Conservation (phyloP, 2,113 vertebrate species). For the Lanius ludovicianus region DNA sequence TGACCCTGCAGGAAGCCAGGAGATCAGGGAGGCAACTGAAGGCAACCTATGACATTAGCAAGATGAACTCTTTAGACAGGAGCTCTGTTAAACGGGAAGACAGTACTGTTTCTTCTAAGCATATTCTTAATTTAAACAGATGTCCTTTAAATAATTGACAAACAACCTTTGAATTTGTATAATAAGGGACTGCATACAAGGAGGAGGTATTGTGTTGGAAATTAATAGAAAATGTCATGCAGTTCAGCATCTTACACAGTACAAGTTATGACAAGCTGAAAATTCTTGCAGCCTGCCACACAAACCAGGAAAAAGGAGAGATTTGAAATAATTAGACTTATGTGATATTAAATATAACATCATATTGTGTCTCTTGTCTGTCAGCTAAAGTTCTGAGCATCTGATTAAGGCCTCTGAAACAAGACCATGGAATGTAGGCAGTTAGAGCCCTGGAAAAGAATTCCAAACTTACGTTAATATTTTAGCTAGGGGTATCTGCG, state of each 20-base stretch:
- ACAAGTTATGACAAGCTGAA: background rate
- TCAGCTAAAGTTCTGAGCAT: background rate
- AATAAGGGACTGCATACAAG: background rate
- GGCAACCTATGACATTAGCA: background rate
- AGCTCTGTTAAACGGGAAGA: background rate
- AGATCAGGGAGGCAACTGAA: background rate
- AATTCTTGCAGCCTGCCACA: background rate
- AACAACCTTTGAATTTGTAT: background rate
- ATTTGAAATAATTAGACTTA: background rate
- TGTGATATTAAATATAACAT: background rate
- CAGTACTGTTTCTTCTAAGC: background rate
- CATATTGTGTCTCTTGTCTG: background rate
- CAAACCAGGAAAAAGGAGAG: background rate
- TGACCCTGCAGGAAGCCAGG: background rate
- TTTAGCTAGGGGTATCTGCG: background rate
- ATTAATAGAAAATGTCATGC: background rate
- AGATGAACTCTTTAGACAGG: background rate
- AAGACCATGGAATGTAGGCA: background rate
- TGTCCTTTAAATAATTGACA: slow-evolving; percentile 21
- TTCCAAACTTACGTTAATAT: background rate
- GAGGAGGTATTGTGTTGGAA: background rate
- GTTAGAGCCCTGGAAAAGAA: background rate
- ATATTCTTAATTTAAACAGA: background rate
- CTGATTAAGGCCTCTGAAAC: background rate
- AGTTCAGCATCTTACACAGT: background rate